Evolutionary conservation across 2,113 vertebrate species (phyloP).

Genomic region (Microcebus ravelobensis): DNA sequence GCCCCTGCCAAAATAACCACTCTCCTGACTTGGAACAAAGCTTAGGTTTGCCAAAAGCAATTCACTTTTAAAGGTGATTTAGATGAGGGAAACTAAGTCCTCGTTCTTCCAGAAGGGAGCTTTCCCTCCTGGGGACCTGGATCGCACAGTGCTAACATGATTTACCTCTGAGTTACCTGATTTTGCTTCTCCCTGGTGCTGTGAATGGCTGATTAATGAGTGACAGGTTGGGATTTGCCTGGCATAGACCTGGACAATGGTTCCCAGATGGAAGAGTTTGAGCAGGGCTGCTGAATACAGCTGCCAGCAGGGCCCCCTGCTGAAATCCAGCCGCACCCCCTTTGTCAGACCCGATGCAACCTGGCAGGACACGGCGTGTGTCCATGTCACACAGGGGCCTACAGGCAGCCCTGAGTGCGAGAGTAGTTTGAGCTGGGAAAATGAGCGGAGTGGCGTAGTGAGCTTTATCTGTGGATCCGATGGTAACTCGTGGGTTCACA

Average conservation of each 20-base stretch:
- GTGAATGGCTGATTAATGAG: neutral
- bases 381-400: neutral
- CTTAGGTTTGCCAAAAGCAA: neutral
- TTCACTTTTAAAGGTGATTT: neutral
- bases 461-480: neutral
- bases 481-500: neutral
- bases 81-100: neutral
- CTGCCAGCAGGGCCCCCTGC: neutral
- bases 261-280: neutral
- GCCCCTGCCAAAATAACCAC: neutral
- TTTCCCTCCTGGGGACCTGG: neutral
- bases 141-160: rapidly evolving
- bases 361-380: rapidly evolving
- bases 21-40: neutral
- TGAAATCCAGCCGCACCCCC: neutral
- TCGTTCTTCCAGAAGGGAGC: neutral
- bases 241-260: neutral
- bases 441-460: neutral
- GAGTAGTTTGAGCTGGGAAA: neutral
- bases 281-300: neutral
- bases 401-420: neutral
- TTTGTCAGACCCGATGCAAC: neutral
- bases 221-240: neutral
- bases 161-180: neutral
- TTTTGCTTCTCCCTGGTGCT: neutral